phyloP scores from a whole-genome alignment of 2,113 vertebrate species.

The Orientallactaga bullata region DNA sequence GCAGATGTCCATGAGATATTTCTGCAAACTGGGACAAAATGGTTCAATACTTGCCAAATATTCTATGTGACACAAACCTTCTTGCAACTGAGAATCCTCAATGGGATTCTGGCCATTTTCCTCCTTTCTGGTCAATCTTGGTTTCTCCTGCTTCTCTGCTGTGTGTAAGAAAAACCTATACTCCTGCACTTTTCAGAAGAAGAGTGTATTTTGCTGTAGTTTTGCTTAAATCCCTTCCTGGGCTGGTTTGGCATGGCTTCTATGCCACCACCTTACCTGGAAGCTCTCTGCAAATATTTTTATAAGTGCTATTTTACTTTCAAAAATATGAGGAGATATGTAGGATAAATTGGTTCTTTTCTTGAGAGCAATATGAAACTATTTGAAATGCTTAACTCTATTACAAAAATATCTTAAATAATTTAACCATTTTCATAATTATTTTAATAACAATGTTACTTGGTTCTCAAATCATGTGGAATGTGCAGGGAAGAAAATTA shows the following conservation, averaged over 20 bases:
- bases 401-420: neutral
- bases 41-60: neutral
- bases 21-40: neutral
- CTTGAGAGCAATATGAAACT: conserved; percentile 8
- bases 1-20: neutral
- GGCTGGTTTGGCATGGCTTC: no score
- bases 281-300: no score
- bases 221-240: no score
- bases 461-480: neutral
- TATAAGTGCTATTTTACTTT: neutral
- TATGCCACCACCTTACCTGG: no score
- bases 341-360: neutral
- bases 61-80: neutral
- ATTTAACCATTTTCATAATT: neutral
- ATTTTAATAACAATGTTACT: neutral
- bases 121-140: no score
- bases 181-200: no score
- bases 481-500: neutral
- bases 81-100: neutral
- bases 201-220: no score
- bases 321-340: neutral
- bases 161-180: no score
- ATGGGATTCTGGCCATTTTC: no score
- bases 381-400: neutral
- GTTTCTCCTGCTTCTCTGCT: no score